These are phyloP conservation scores for Sitta carolinensis DNA, from an alignment of 2,797 vertebrate genomes.

Conservation along the genomic window DNA sequence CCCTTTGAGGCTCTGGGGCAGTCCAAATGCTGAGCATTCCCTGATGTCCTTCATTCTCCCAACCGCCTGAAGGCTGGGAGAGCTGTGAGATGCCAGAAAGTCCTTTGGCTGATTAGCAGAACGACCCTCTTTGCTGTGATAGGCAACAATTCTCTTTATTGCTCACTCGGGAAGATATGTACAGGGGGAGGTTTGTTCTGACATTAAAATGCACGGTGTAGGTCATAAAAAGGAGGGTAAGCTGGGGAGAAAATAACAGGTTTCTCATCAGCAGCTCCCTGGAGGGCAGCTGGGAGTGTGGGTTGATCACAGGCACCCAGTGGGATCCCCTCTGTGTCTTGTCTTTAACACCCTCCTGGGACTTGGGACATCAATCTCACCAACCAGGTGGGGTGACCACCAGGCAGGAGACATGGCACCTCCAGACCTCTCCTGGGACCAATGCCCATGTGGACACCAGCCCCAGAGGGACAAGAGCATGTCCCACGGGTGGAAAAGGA, in stretches of 20 bases:
- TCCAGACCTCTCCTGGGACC: neutral
- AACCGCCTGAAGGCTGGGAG: neutral
- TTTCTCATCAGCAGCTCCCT: neutral
- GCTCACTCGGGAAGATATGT: neutral
- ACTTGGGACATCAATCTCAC: accelerated
- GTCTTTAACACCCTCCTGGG: neutral
- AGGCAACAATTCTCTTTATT: conserved; percentile 58
- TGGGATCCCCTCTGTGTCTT: neutral
- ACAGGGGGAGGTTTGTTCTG: conserved; percentile 17
- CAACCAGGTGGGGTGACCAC: neutral
- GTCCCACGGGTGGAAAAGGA: accelerated
- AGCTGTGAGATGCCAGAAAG: neutral
- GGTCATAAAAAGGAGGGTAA: neutral
- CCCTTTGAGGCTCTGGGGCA: neutral
- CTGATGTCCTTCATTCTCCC: neutral
- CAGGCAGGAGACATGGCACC: neutral
- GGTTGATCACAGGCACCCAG: neutral
- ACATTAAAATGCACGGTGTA: neutral
- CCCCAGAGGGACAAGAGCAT: neutral
- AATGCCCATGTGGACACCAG: accelerated
- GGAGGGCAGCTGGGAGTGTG: neutral
- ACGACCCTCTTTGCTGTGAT: neutral
- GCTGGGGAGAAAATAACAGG: neutral
- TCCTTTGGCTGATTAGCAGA: neutral
- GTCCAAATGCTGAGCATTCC: neutral